phyloP scores from a whole-genome alignment of 2,797 vertebrate genomes.

The Propithecus deckenii region DNA sequence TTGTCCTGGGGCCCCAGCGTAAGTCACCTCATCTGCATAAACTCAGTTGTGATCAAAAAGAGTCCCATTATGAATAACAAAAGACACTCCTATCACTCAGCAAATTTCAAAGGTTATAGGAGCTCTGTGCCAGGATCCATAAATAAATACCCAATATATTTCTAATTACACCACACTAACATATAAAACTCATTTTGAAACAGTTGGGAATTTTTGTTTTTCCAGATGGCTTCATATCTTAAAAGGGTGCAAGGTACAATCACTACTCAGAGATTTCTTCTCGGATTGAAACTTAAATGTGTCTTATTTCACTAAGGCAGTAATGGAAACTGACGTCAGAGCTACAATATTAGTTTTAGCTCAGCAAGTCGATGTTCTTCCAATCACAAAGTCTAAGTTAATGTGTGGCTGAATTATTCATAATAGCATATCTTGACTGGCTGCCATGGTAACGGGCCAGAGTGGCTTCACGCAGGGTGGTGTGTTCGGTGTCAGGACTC shows the following conservation, averaged over 20 bases:
- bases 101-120: neutral
- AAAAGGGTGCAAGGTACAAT: neutral
- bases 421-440: rapidly evolving
- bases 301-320: neutral
- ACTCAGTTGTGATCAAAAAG: neutral
- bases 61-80: neutral
- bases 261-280: neutral
- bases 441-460: neutral
- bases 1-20: neutral
- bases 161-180: neutral
- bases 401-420: neutral
- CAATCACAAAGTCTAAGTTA: neutral
- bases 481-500: neutral
- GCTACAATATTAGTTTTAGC: neutral
- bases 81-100: neutral
- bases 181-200: neutral
- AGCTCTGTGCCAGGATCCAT: neutral
- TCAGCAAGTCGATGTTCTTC: neutral
- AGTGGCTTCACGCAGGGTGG: neutral
- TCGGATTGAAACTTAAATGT: neutral
- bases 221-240: neutral
- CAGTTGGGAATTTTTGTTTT: neutral
- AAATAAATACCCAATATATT: neutral
- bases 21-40: neutral
- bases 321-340: neutral